Conservation (phyloP, 2,113 vertebrate genomes). For the Leuciscus idus region DNA sequence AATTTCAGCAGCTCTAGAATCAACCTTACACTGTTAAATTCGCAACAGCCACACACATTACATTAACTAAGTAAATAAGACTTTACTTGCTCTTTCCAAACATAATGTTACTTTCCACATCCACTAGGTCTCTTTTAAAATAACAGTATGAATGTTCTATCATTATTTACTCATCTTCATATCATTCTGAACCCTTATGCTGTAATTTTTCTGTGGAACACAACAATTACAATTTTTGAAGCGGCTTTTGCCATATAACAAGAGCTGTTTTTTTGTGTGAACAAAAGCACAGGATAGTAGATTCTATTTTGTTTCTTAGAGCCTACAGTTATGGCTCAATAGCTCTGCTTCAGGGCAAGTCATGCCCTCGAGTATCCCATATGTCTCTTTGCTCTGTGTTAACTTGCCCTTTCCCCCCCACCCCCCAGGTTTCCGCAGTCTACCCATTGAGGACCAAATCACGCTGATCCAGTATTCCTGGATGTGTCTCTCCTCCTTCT, state of each 20-base stretch:
- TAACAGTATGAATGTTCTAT: neutral
- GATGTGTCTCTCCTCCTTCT: slow-evolving; percentile 99
- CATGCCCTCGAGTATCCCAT: slow-evolving; percentile 41
- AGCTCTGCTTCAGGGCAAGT: slow-evolving; percentile 16
- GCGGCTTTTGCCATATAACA: neutral
- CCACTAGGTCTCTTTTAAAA: neutral
- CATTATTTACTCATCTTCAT: neutral
- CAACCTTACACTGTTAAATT: neutral
- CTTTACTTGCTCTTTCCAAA: neutral
- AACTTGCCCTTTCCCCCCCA: slow-evolving; percentile 31
- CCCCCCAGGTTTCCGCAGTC: slow-evolving; percentile 90
- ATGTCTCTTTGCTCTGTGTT: slow-evolving; percentile 23
- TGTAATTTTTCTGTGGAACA: neutral
- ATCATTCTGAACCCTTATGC: too few species aligned
- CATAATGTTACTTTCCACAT: neutral
- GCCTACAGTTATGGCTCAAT: slow-evolving; percentile 6
- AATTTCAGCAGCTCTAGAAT: slow-evolving; percentile 55
- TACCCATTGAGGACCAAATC: slow-evolving; percentile 99
- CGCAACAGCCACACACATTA: neutral
- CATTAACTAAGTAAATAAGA: neutral
- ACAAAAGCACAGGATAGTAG: neutral
- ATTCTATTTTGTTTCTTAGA: neutral
- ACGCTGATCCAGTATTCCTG: slow-evolving; percentile 99
- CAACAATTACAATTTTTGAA: neutral
- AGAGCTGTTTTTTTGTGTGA: neutral